Percentiles rank a stretch among this genome's conserved stretches.
These are phyloP conservation scores for Dufourea novaeangliae DNA, from an alignment of 1,140 invertebrate genomes.

Conservation along the genomic window DNA sequence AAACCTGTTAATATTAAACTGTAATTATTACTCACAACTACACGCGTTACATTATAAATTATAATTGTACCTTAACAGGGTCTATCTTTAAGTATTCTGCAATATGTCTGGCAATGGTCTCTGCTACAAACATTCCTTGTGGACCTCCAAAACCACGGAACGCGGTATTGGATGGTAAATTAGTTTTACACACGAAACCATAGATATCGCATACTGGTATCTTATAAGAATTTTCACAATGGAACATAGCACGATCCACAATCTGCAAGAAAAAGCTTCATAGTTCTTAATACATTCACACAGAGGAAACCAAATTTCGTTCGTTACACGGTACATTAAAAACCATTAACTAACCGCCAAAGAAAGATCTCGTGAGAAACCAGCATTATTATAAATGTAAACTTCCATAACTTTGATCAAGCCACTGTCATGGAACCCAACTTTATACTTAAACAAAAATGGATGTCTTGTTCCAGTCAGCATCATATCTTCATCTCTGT, in stretches of 20 bases:
- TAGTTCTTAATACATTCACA: neutral
- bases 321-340: neutral
- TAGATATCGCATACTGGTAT: constrained; percentile 86
- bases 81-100: constrained; percentile 87
- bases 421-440: constrained; percentile 89
- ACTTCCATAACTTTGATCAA: constrained; percentile 87
- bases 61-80: constrained; percentile 77
- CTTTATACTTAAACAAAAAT: constrained; percentile 93
- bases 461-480: constrained; percentile 94
- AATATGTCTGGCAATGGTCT: constrained; percentile 89
- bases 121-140: constrained; percentile 93
- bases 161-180: constrained; percentile 94
- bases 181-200: constrained; percentile 91
- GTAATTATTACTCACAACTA: neutral
- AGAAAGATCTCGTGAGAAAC: constrained; percentile 93
- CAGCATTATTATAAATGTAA: constrained; percentile 91
- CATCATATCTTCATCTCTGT: constrained; percentile 97
- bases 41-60: neutral
- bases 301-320: neutral
- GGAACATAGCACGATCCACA: constrained; percentile 89
- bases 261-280: constrained; percentile 81
- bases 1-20: constrained; percentile 79
- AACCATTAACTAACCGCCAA: constrained; percentile 84
- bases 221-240: constrained; percentile 90
- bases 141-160: constrained; percentile 95